Evolutionary conservation across 2,797 vertebrate species (phyloP), one percentile per base, ranked within the genome.

Genomic region (Oryzias sinensis): DNA sequence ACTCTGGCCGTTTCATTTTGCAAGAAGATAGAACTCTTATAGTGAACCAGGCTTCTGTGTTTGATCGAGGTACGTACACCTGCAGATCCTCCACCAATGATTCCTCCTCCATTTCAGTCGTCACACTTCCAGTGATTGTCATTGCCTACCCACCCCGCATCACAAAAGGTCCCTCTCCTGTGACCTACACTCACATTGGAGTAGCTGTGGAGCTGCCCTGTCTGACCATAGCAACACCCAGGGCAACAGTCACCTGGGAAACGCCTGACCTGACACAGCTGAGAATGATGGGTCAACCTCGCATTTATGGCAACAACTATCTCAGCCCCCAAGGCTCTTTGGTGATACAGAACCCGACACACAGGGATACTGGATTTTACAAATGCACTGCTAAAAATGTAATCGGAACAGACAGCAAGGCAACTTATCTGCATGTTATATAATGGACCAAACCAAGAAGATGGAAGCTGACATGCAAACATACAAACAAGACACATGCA

Each of bases 131-230:
- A 0, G 97, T 99, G 16, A 96, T 98, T 0, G 93, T 99, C 11
- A 94, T 98, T 0, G 96, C 96, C 1, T 97, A 97, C 66, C 95
- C 96, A 0, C 97, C 97, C 0, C 91, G 95, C 2, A 97, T 99
- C 80, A 97, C 94, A 53, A 90, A 82, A 1, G 93, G 95, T 43
- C 94, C 94, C 1, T 77, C 92, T 0, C 91, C 94, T 0, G 91
- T 96, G 67, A 93, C 95, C 53, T 97, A 97, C 53, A 87, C 93
- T 0, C 91, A 90, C 5, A 88, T 89, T 0, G 95, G 97, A 11
- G 87, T 90, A 41, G 90, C 92, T 0, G 90, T 98, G 51, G 93
- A 93, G 81, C 78, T 99, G 43, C 91, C 88, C 49, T 99, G 97
- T 74, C 79, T 90, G 77, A 90, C 93, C 58, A 93, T 95, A 77